These are phyloP conservation scores for Nemoura dubitans DNA, from an alignment of 2,888 invertebrate genomes.

Conservation along the genomic window DNA sequence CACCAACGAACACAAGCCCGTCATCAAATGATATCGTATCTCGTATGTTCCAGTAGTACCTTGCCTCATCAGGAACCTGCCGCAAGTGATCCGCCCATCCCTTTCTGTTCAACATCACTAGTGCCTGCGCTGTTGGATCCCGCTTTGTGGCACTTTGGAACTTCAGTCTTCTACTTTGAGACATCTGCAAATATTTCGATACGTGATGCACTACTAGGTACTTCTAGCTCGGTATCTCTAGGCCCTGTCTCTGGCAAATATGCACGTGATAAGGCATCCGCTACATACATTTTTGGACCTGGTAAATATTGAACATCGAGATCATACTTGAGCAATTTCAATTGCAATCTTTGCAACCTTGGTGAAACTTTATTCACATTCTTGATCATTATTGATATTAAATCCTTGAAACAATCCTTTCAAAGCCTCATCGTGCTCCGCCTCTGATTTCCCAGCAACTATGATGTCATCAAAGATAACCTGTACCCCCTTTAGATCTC, in stretches of 20 bases:
- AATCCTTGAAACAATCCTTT: constrained; percentile 39
- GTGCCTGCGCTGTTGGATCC: not conserved
- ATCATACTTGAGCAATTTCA: not conserved
- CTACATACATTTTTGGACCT: not conserved
- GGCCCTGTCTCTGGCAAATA: not conserved
- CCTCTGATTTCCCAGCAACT: constrained; percentile 44
- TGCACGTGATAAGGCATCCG: constrained; percentile 9
- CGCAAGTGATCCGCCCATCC: not conserved
- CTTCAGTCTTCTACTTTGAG: not conserved
- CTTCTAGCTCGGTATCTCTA: not conserved
- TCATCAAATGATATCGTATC: constrained; percentile 22
- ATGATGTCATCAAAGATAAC: constrained; percentile 48
- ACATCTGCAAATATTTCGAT: constrained; percentile 15
- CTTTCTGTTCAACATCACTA: not conserved
- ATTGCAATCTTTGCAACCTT: constrained; percentile 21
- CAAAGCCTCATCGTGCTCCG: constrained; percentile 47
- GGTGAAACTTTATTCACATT: no score
- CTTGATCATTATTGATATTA: not conserved
- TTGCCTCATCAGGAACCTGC: not conserved
- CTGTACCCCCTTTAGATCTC: constrained; percentile 45
- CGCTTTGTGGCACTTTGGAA: not conserved
- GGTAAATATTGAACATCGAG: not conserved
- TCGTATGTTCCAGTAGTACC: constrained; percentile 17
- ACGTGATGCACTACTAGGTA: not conserved
- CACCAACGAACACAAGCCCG: constrained; percentile 33